These are phyloP conservation scores for Petrocephalus microphthalmus DNA, from an alignment of 2,113 vertebrate genomes.

Conservation along the genomic window DNA sequence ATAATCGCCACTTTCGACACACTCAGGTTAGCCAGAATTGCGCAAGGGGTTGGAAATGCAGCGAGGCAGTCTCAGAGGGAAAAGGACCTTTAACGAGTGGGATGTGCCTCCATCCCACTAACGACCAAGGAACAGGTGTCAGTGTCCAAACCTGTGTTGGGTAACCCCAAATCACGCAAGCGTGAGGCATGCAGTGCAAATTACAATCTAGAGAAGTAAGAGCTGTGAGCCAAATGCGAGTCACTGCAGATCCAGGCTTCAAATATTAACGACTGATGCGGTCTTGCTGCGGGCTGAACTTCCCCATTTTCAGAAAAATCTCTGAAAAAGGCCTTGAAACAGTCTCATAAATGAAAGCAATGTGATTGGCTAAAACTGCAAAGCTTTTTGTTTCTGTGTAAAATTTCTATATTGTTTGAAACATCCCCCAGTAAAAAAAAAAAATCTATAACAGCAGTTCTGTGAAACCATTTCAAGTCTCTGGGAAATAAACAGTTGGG, in stretches of 20 bases:
- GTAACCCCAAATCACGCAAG: not conserved
- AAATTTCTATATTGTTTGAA: not conserved
- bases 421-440: not conserved
- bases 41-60: not conserved
- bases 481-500: conserved; percentile 15
- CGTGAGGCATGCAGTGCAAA: not conserved
- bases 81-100: not conserved
- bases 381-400: not conserved
- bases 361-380: not conserved
- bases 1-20: not conserved
- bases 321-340: not conserved
- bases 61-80: not conserved
- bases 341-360: not conserved
- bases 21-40: not conserved
- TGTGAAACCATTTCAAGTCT: conserved; percentile 11
- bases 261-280: not conserved
- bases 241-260: not conserved
- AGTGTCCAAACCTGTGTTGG: not conserved
- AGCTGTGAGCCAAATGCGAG: not conserved
- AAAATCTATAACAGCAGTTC: not conserved
- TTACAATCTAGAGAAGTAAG: not conserved
- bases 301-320: not conserved
- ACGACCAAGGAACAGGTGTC: not conserved
- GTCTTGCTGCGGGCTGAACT: not conserved
- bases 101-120: not conserved